Percentiles rank a stretch among this genome's conserved stretches.
phyloP scores from a whole-genome alignment of 2,888 invertebrate species.

The Formica aserva region DNA sequence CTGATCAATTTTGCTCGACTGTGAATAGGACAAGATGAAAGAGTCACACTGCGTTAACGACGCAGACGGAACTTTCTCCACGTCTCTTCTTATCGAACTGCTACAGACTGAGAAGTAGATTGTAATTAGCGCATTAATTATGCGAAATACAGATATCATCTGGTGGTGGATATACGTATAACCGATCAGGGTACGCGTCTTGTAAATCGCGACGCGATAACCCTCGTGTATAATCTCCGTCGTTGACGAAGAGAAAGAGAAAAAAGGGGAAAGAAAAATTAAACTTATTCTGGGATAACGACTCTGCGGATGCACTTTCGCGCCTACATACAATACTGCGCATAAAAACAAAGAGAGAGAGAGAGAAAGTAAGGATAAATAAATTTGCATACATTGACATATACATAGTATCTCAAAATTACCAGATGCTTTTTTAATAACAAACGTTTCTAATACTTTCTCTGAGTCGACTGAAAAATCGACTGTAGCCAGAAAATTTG shows the following conservation, averaged over 20 bases:
- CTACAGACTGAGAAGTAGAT: constrained; percentile 21
- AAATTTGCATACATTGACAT: neutral
- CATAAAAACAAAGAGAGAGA: constrained; percentile 24
- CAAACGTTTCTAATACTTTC: neutral
- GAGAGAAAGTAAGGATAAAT: neutral
- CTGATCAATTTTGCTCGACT: neutral
- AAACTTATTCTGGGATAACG: constrained; percentile 48
- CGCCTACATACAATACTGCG: neutral
- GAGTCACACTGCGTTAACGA: neutral
- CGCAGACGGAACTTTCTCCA: neutral
- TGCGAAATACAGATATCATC: constrained; percentile 55
- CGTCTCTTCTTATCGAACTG: neutral
- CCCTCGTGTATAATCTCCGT: constrained; percentile 31
- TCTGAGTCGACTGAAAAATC: too few relatives aligned
- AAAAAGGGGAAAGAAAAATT: neutral
- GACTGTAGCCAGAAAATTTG: too few relatives aligned
- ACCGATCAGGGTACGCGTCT: constrained; percentile 49
- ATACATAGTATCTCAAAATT: neutral
- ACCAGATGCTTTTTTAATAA: neutral
- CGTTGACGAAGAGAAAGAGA: neutral
- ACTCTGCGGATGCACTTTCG: constrained; percentile 40
- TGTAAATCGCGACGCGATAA: constrained; percentile 59
- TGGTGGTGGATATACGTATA: constrained; percentile 37
- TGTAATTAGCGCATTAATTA: constrained; percentile 65
- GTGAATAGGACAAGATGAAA: neutral